A percentile compares a stretch with the other conserved stretches of the same genome.
phyloP scores from a whole-genome alignment of 2,113 vertebrate genomes.

The Myrmecophaga tridactyla region DNA sequence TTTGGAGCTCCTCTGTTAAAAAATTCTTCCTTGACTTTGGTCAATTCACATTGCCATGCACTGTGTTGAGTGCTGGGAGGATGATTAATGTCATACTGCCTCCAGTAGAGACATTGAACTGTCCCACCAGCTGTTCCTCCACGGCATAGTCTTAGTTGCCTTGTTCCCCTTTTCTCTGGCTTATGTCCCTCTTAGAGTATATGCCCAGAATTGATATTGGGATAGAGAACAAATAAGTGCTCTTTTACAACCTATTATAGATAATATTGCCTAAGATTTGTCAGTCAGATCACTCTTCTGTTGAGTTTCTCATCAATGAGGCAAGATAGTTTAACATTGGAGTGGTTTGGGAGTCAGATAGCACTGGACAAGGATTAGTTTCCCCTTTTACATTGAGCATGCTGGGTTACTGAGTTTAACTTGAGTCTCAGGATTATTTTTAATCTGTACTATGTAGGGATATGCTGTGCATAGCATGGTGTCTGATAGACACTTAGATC shows the following conservation, averaged over 20 bases:
- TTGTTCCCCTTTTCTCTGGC: neutral
- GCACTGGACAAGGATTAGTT: neutral
- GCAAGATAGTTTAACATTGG: neutral
- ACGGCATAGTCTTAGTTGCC: neutral
- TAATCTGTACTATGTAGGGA: too few relatives aligned
- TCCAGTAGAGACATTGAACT: neutral
- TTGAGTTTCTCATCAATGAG: neutral
- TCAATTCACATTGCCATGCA: too few relatives aligned
- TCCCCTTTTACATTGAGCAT: neutral
- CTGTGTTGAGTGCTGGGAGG: neutral
- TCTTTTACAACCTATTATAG: neutral
- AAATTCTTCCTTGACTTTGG: neutral
- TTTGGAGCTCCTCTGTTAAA: neutral
- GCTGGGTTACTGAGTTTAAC: neutral
- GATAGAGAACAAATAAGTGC: neutral
- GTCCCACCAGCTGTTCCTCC: neutral
- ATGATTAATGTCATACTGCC: neutral
- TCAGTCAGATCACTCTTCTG: neutral
- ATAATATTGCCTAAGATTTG: neutral
- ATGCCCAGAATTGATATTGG: neutral
- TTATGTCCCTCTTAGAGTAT: neutral
- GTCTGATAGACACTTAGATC: neutral
- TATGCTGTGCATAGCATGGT: neutral
- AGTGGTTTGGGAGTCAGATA: neutral
- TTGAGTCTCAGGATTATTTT: neutral